Conservation (phyloP, 1,140 invertebrate species). For the Caerostris extrusa region DNA sequence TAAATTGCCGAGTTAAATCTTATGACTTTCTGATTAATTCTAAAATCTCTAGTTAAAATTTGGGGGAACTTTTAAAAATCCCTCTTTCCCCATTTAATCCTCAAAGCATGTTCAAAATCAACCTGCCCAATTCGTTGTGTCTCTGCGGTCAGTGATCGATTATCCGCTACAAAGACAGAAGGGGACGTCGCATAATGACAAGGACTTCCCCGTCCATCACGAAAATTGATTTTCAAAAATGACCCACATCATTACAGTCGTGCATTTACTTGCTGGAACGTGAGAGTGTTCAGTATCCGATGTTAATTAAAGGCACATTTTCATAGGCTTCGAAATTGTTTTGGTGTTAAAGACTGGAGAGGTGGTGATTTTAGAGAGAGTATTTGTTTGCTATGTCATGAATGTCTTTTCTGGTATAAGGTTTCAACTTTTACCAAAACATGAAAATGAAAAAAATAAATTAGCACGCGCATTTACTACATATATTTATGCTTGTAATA, state of each 20-base stretch:
- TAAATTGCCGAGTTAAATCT: no score
- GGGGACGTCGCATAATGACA: neutral
- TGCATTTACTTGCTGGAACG: neutral
- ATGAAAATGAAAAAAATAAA: no score
- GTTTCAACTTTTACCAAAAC: neutral
- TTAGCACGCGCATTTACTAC: no score
- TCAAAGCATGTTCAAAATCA: neutral
- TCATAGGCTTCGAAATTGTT: neutral
- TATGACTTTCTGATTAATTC: no score
- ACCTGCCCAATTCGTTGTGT: neutral
- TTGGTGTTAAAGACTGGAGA: neutral
- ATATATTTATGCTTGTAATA: no score
- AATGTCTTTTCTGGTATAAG: neutral
- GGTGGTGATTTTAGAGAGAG: no score
- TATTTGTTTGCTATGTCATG: neutral
- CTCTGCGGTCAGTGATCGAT: neutral
- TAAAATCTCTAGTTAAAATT: no score
- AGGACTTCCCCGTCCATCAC: neutral
- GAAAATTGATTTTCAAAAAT: slow-evolving; percentile 39
- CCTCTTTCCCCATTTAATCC: neutral
- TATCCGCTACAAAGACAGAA: neutral
- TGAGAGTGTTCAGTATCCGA: neutral
- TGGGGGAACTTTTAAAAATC: neutral
- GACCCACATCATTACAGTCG: neutral
- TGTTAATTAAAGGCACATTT: neutral